Base-by-base conservation (phyloP, 2,113 vertebrate species). In the Tichodroma muraria region DNA sequence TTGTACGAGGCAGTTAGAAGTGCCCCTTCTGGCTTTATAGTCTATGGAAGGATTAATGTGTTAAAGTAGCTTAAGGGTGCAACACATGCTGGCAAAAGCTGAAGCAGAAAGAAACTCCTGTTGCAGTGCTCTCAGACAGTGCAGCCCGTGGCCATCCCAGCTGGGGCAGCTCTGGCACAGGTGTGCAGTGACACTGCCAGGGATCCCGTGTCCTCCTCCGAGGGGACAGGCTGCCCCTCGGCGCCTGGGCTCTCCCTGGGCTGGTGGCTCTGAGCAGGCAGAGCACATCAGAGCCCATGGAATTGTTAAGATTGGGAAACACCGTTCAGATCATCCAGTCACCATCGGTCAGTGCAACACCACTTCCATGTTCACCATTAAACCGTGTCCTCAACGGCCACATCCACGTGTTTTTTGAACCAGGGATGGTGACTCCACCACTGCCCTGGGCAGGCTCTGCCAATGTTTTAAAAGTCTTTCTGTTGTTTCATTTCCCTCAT, bases 21-120 rank as follows among this genome's bases (percentile, higher is more conserved):
- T 85, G 81, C 90, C 85, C 95, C 85, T 91, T 88, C 88, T 96
- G 85, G 50, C 87, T 95, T 93, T 93, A 91, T 66, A 84, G 89
- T 78, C 85, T 82, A 63, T 45, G 72, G 83, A 50, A 73, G 91
- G 83, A 80, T 95, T 90, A 53, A 80, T 45, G 80, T 50, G 83
- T 90, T 89, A 60, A 89, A 89, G 91, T 91, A 87, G 91, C 87
- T 93, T 72, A 44, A 89, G 89, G 91, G 89, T 90, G 77, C 70
- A 89, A 49, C 90, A 53, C 24, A 4, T 53, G 78, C 66, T 89
- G 61, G 87, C 61, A 71, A 76, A 80, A 92, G 84, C 73, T 6
- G 0, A 44, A 84, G 47, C 44, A 71, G 66, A 94, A 86, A 92
- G 63, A 35, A 86, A 64, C 69, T 84, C 23, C 56, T 66, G 84